Conservation (phyloP, 1,140 invertebrate genomes). For the Calephelis nemesis region DNA sequence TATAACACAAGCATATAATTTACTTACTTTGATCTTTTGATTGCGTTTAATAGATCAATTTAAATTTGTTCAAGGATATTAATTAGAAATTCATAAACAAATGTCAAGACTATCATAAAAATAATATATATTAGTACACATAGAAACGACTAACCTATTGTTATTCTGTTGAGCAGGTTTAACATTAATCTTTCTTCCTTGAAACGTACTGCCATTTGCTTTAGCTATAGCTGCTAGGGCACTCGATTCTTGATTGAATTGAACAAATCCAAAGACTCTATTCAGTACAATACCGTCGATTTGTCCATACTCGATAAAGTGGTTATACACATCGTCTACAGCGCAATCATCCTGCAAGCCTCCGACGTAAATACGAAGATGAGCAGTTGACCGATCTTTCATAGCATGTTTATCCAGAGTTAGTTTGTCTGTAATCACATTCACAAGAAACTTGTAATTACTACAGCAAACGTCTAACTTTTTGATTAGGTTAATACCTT, state of each 20-base stretch:
- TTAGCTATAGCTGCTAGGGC: slow-evolving; percentile 86
- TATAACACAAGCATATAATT: no score
- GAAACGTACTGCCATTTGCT: slow-evolving; percentile 84
- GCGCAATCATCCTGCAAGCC: slow-evolving; percentile 83
- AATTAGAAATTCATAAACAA: no score
- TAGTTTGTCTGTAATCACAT: slow-evolving; percentile 55
- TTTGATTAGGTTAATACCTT: no score
- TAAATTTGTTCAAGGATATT: no score
- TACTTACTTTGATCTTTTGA: no score
- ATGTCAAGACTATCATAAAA: no score
- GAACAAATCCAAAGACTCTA: slow-evolving; percentile 91
- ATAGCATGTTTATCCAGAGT: slow-evolving; percentile 70
- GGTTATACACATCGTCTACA: slow-evolving; percentile 85
- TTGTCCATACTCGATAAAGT: slow-evolving; percentile 86
- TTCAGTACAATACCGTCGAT: slow-evolving; percentile 86
- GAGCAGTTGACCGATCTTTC: slow-evolving; percentile 85
- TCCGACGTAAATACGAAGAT: slow-evolving; percentile 88
- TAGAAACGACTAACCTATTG: background rate
- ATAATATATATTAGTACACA: no score
- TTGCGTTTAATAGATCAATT: no score
- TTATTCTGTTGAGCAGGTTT: slow-evolving; percentile 70
- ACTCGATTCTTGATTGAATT: slow-evolving; percentile 87
- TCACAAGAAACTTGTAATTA: slow-evolving; percentile 15
- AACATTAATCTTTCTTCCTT: slow-evolving; percentile 83
- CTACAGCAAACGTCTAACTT: background rate